Percentiles rank a stretch among this genome's conserved stretches.
Evolutionary conservation across 1,140 invertebrate genomes (phyloP).

Genomic region (Lepidostoma basale): DNA sequence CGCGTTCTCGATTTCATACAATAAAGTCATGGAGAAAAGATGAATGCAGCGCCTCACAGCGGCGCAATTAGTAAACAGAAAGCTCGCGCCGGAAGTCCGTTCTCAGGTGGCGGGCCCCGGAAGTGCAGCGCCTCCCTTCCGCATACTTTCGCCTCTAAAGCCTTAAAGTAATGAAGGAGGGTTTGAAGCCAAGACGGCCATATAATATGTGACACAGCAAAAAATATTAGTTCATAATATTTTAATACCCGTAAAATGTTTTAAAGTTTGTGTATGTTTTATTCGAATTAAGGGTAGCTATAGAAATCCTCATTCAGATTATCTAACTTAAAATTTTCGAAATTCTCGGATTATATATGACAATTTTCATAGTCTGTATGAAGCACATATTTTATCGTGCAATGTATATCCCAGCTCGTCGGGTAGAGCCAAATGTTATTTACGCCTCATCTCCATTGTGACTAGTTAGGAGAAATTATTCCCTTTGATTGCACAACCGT

Average conservation of each 20-base stretch:
- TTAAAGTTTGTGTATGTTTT: too few relatives aligned
- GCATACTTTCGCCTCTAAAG: neutral
- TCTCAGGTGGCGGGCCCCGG: slow-evolving; percentile 18
- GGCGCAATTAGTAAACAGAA: slow-evolving; percentile 40
- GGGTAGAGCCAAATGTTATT: slow-evolving; percentile 6
- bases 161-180: slow-evolving; percentile 11
- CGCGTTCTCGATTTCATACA: too few relatives aligned
- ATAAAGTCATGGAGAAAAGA: neutral
- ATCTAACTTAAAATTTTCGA: too few relatives aligned
- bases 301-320: too few relatives aligned
- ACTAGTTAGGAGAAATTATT: slow-evolving; percentile 24
- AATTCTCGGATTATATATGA: too few relatives aligned
- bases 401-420: too few relatives aligned
- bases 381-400: too few relatives aligned
- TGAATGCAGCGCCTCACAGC: neutral
- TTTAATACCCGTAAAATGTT: too few relatives aligned
- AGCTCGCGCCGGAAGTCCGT: slow-evolving; percentile 32
- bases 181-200: neutral
- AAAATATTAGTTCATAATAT: neutral
- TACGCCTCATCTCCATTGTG: slow-evolving; percentile 15
- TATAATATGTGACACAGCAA: neutral
- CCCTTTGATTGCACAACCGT: neutral
- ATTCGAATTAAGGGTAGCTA: too few relatives aligned
- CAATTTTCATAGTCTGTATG: too few relatives aligned
- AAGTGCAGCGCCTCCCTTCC: neutral